Evolutionary conservation across 2,797 vertebrate genomes (phyloP).

Genomic region (Dendrocincla fuliginosa): DNA sequence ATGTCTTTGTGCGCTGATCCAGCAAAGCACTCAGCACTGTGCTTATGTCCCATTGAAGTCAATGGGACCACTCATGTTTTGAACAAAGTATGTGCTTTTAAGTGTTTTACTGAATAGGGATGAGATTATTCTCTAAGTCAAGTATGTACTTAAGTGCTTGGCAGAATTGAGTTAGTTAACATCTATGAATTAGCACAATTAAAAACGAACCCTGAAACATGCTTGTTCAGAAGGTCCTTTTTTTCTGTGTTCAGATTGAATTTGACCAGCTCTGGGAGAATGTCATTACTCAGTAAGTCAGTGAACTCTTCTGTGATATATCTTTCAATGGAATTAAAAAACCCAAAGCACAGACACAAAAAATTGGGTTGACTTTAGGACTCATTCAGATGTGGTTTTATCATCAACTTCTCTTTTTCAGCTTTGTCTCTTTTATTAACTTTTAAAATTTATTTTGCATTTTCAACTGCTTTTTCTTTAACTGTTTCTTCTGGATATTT

Average conservation of each 20-base stretch:
- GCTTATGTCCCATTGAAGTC: background rate
- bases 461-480: background rate
- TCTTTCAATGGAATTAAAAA: background rate
- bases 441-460: background rate
- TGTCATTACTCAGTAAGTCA: background rate
- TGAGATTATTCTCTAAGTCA: slow-evolving; percentile 20
- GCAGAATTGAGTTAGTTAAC: background rate
- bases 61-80: slow-evolving; percentile 25
- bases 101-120: slow-evolving; percentile 3
- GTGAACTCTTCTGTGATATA: fast-evolving
- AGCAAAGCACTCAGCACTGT: background rate
- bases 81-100: background rate
- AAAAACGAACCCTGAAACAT: fast-evolving
- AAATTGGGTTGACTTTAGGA: background rate
- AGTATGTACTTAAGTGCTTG: background rate
- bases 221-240: background rate
- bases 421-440: background rate
- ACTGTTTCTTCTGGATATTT: background rate
- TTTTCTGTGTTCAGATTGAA: background rate
- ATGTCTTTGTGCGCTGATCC: background rate
- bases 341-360: too few species aligned
- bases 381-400: background rate
- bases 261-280: background rate
- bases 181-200: background rate
- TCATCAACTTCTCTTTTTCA: background rate